Base-by-base conservation (phyloP, 2,113 vertebrate genomes). In the Melospiza georgiana region DNA sequence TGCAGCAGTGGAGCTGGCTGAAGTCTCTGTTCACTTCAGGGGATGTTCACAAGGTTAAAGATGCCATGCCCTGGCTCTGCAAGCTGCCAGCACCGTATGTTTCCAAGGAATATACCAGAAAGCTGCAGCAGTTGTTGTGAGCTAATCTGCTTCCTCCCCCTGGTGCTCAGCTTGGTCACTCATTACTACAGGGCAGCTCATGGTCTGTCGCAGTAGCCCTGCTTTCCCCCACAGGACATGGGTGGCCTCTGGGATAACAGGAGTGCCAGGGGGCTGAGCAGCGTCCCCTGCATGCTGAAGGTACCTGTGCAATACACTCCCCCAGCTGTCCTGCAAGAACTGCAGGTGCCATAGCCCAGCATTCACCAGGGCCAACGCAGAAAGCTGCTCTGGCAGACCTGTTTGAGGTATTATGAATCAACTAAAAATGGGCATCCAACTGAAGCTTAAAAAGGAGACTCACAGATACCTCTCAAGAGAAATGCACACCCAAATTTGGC, bases 91-190 rank as follows among this genome's bases (percentile, higher is more conserved):
- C 44, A 76, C 67, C 2, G 0, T 76, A n/a, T 69, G 62, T 76
- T 73, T 76, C 25, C n/a, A 75, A 82, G 80, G 31, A 78, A 78
- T 73, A 37, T 4, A 48, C 20, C 75, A 31, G 49, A 80, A 89
- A 89, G 49, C 84, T 85, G 74, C 66, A 90, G 68, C 66, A 73
- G 68, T 22, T 66, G 59, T 44, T 79, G 71, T 67, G 58, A 85
- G 67, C 46, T 95, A 85, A 95, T 94, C 87, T 91, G 71, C 71
- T 89, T 68, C 66, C 49, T 87, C 11, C n/a, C 20, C 28, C 21
- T 31, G 37, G 33, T 59, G 89, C 78, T 93, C 84, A 93, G 43
- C 84, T 84, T 51, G 37, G 78, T 83, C 33, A 44, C 61, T 95
- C 11, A 0, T 94, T 74, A 55, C 31, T 65, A 6, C 0, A 0